Conservation (phyloP, 30 jellyfish, hydroid and myxozoan genomes). For the Aurelia sp. region DNA sequence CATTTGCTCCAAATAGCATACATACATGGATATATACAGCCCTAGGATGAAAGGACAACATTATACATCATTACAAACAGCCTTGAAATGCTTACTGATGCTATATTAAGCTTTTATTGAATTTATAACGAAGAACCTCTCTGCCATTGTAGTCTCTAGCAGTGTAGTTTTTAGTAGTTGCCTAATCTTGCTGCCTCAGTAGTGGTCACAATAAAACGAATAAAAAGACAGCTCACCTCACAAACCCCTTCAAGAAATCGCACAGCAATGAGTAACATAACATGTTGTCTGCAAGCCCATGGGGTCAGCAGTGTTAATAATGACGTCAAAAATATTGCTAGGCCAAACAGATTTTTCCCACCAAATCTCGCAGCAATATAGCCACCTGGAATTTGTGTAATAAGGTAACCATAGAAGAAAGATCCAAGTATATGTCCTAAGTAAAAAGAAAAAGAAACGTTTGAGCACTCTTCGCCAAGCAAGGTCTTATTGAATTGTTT, state of each 20-base stretch:
- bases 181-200: too few relatives aligned
- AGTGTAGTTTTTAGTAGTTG: too few relatives aligned
- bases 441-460: not conserved
- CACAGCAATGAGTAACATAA: constrained; percentile 64
- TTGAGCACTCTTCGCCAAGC: too few relatives aligned
- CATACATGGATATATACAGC: constrained; percentile 98
- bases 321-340: constrained; percentile 78
- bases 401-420: constrained; percentile 90
- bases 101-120: too few relatives aligned
- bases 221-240: constrained; percentile 69
- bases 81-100: too few relatives aligned
- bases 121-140: too few relatives aligned
- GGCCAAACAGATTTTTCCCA: constrained; percentile 90
- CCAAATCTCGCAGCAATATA: constrained; percentile 97
- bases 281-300: constrained; percentile 82
- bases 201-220: too few relatives aligned
- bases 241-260: constrained; percentile 91
- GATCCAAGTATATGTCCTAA: constrained; percentile 93
- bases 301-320: constrained; percentile 90
- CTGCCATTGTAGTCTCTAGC: too few relatives aligned
- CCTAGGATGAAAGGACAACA: constrained; percentile 40
- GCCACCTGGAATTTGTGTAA: constrained; percentile 99
- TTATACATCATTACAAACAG: too few relatives aligned
- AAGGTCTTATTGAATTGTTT: too few relatives aligned
- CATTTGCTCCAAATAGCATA: constrained; percentile 97